Percentiles rank a stretch among this genome's conserved stretches.
Conservation (phyloP, 2,113 vertebrate species). For the Psophia crepitans region DNA sequence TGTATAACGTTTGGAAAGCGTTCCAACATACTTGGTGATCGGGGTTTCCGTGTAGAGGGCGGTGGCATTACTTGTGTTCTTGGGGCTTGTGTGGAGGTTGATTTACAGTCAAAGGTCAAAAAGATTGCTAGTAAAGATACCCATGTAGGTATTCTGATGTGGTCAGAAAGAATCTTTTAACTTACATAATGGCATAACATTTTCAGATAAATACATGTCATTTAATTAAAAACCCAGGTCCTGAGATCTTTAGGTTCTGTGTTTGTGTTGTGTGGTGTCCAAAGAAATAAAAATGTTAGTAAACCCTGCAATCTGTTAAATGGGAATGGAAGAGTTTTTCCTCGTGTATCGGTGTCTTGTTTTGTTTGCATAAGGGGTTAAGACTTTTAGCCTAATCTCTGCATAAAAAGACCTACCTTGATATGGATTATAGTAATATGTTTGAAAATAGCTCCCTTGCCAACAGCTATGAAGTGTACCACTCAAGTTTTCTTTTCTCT, state of each 20-base stretch:
- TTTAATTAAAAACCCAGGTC: not conserved
- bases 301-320: not conserved
- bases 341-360: accelerated
- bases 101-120: not conserved
- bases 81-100: not conserved
- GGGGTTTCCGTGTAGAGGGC: accelerated
- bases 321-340: not conserved
- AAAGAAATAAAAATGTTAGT: not conserved
- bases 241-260: not conserved
- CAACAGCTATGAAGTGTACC: not conserved
- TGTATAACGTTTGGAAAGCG: not conserved
- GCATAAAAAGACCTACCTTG: not conserved
- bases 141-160: not conserved
- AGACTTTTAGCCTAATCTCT: not conserved
- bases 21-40: accelerated
- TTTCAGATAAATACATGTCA: not conserved
- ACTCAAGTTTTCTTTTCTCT: not conserved
- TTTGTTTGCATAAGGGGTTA: not conserved
- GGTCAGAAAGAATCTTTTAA: not conserved
- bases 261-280: not conserved
- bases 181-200: not conserved
- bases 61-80: not conserved
- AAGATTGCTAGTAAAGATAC: not conserved
- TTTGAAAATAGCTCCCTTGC: not conserved
- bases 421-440: not conserved